Conservation (phyloP, 2,888 invertebrate species). For the Drosophila helvetica region DNA sequence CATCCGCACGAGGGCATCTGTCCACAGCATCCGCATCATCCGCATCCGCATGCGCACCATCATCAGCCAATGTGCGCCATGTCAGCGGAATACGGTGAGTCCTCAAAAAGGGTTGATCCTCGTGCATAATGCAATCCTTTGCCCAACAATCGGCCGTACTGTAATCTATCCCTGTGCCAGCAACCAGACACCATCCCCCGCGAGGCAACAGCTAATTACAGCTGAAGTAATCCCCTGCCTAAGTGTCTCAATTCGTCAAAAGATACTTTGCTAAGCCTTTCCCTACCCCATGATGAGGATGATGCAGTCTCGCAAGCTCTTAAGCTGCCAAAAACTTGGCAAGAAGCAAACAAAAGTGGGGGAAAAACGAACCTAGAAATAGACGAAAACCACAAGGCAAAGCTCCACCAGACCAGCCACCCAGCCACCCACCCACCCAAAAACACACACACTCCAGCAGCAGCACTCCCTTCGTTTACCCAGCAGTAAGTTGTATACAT, state of each 20-base stretch:
- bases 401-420: slow-evolving; percentile 9
- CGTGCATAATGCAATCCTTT: neutral
- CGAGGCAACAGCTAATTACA: slow-evolving; percentile 48
- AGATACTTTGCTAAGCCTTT: slow-evolving; percentile 61
- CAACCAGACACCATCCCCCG: neutral
- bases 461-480: neutral
- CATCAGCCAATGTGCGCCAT: slow-evolving; percentile 89
- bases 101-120: neutral
- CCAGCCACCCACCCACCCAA: neutral
- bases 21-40: slow-evolving; percentile 85
- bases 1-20: slow-evolving; percentile 85
- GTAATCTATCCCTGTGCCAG: too few species aligned
- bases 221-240: slow-evolving; percentile 44
- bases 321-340: slow-evolving; percentile 59
- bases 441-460: neutral
- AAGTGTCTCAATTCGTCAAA: slow-evolving; percentile 55
- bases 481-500: slow-evolving; percentile 35
- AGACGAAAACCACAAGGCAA: slow-evolving; percentile 35
- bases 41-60: slow-evolving; percentile 72
- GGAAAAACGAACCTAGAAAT: slow-evolving; percentile 36
- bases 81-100: slow-evolving; percentile 90
- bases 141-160: neutral
- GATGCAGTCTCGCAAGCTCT: slow-evolving; percentile 35
- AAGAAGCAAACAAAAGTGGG: slow-evolving; percentile 48
- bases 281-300: slow-evolving; percentile 21